phyloP scores from a whole-genome alignment of 1,140 invertebrate species.

The Helicoverpa zea region DNA sequence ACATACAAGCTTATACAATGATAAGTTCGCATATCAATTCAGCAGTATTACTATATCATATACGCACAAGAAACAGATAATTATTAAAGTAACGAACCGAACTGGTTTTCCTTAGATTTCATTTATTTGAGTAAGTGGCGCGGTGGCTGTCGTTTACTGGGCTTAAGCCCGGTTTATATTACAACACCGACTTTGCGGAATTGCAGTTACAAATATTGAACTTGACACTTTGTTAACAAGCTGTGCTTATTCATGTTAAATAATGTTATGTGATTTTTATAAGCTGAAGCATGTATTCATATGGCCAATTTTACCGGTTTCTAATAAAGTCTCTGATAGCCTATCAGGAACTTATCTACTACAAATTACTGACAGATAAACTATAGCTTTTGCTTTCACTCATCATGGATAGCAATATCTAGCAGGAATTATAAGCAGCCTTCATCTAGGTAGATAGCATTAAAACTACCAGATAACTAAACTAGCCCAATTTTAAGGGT shows the following conservation, averaged over 20 bases:
- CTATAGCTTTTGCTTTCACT: too few species aligned
- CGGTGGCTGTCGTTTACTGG: background rate
- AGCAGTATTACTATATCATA: background rate
- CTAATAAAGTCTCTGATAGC: too few species aligned
- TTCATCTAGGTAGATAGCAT: too few species aligned
- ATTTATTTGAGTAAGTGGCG: slow-evolving; percentile 26
- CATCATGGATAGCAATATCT: too few species aligned
- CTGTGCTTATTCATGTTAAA: background rate
- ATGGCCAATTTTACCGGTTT: too few species aligned
- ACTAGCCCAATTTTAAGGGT: too few species aligned
- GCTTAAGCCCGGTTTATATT: slow-evolving; percentile 8
- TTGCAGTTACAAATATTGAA: background rate
- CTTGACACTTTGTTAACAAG: background rate
- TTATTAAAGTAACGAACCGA: background rate
- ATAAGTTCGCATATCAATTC: background rate
- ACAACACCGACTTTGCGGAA: background rate
- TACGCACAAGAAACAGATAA: background rate
- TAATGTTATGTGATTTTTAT: too few species aligned
- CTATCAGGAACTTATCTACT: too few species aligned
- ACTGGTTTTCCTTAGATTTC: slow-evolving; percentile 28
- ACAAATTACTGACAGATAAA: too few species aligned
- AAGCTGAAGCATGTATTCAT: too few species aligned
- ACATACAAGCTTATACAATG: background rate
- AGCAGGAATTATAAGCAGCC: too few species aligned
- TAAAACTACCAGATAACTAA: too few species aligned